Evolutionary conservation across 64 coral and sea anemone genomes (phyloP), one percentile per base, ranked within the genome.

Genomic region (Hydrozoanthus tunicans): DNA sequence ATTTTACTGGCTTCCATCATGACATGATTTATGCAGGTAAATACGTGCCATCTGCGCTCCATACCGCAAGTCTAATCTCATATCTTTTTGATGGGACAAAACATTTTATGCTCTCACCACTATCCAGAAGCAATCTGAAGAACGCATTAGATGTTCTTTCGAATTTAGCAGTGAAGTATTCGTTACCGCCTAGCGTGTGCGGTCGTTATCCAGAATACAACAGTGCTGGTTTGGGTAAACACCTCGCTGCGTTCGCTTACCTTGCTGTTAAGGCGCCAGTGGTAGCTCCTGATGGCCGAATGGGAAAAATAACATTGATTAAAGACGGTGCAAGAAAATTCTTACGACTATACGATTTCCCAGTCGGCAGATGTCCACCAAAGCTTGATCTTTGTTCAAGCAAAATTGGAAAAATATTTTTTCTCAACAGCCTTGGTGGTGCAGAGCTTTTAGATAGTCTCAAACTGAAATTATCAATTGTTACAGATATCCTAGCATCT

Each of bases 121-220:
- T 58, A 69, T 82, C 82, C 0, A 64, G 62, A 53, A 78, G n/a
- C 54, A 94, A 98, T 53, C 58, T 98, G 15, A 73, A 69, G 63
- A 73, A 94, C 59, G 89, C 82, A 43, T 64, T 98, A 15, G 61
- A 79, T 51, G 69, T 89, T 12, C 71, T 98, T 52, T 62, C 82
- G 57, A 66, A 89, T 27, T 51, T 89, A 15, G 70, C 92, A 7
- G 90, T 92, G 13, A 94, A 91, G 25, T 96, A 91, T 53, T 96
- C 95, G 10, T 83, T 90, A 3, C 92, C 95, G 11, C 85, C 60
- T 54, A 73, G 92, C 64, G 70, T 96, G 8, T 78, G 23, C 15
- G 95, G 95, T 7, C 92, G 95, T 13, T 96, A 82, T 55, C 95
- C 95, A 24, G 62, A 83, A 17, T 96, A 96, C 68, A 53, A 74